Conservation (phyloP, 2,888 invertebrate species). For the Drosophila macrothrix region DNA sequence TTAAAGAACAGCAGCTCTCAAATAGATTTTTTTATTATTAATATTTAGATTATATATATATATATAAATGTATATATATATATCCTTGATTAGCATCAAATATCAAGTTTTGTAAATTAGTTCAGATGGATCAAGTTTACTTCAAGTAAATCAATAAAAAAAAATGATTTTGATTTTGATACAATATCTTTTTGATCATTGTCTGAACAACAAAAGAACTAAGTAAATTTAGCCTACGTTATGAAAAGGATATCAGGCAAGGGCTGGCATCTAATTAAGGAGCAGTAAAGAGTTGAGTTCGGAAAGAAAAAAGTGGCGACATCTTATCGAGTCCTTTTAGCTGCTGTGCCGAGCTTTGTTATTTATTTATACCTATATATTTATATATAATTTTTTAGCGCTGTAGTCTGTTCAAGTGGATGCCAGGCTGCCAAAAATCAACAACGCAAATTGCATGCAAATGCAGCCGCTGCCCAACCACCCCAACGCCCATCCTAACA, state of each 20-base stretch:
- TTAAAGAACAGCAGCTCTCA: background rate
- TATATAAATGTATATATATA: background rate
- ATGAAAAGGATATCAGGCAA: background rate
- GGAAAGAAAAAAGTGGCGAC: constrained; percentile 1
- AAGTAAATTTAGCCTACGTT: too few species aligned
- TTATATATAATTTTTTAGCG: background rate
- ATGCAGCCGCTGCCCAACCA: constrained; percentile 13
- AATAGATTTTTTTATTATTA: background rate
- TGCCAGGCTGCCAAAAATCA: constrained; percentile 24
- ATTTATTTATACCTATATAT: background rate
- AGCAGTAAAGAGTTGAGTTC: background rate
- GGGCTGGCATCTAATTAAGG: background rate
- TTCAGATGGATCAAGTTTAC: background rate
- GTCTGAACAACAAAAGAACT: background rate
- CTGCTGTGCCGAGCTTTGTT: background rate
- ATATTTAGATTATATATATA: background rate
- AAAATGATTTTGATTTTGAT: background rate
- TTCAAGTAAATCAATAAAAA: too few species aligned
- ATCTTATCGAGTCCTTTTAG: constrained; percentile 10
- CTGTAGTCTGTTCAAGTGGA: constrained; percentile 14
- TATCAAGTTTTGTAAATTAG: background rate
- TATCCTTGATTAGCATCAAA: background rate
- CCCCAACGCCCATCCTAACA: background rate
- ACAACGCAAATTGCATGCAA: constrained; percentile 63
- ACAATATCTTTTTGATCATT: background rate